phyloP scores from a whole-genome alignment of 2,888 invertebrate genomes.

The Conistra vaccinii region DNA sequence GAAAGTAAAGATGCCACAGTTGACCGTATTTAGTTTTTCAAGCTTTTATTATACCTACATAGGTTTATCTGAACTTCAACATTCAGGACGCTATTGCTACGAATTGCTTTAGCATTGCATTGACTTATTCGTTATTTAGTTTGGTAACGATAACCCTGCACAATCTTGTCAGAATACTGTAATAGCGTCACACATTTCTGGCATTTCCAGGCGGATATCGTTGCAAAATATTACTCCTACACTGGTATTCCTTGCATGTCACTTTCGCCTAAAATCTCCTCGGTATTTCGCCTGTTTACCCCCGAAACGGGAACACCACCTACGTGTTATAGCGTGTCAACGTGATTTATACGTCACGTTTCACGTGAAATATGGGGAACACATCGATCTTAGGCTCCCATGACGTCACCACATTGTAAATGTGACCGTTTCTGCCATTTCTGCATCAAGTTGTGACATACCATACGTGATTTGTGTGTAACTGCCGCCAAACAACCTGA shows the following conservation, averaged over 20 bases:
- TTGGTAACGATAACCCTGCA: neutral
- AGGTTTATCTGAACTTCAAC: neutral
- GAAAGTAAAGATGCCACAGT: no score
- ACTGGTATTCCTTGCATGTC: conserved; percentile 4
- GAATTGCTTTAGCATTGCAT: neutral
- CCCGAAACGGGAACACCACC: conserved; percentile 40
- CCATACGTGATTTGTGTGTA: conserved; percentile 41
- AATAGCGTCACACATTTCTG: neutral
- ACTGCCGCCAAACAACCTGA: neutral
- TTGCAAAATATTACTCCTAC: conserved; percentile 1
- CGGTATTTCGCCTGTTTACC: conserved; percentile 30
- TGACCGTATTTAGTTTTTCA: conserved; percentile 23
- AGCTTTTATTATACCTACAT: neutral
- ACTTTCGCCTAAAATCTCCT: conserved; percentile 15
- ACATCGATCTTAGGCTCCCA: conserved; percentile 36
- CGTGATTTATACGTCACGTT: conserved; percentile 62
- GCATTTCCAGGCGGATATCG: conserved; percentile 6
- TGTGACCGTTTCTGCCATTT: conserved; percentile 42
- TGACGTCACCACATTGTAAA: conserved; percentile 63
- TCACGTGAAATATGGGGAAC: conserved; percentile 45
- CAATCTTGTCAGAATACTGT: neutral
- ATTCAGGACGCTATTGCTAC: neutral
- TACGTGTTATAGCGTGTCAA: conserved; percentile 46
- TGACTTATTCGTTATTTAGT: neutral
- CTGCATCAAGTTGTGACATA: conserved; percentile 56